Evolutionary conservation across 2,113 vertebrate species (phyloP).

Genomic region (Theristicus caerulescens): DNA sequence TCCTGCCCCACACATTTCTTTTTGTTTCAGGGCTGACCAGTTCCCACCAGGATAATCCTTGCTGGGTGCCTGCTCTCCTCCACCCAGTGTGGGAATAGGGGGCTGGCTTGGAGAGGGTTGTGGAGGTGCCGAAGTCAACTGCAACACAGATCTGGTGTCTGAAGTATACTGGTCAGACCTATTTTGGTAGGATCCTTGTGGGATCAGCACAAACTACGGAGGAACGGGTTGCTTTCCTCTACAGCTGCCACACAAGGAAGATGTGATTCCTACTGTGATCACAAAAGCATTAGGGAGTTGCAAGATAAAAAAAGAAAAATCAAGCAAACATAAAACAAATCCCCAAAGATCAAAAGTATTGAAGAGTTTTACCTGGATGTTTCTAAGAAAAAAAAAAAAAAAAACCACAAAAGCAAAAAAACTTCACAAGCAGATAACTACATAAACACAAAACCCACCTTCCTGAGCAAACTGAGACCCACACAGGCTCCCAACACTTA

Average conservation of each 20-base stretch:
- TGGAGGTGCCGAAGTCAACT: background rate
- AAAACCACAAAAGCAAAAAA: background rate
- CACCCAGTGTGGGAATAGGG: background rate
- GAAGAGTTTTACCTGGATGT: background rate
- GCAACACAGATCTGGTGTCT: background rate
- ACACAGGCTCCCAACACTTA: background rate
- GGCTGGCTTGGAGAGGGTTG: background rate
- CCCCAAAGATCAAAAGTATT: background rate
- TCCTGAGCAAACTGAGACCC: background rate
- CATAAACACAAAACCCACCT: background rate
- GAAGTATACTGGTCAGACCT: background rate
- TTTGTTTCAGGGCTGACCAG: background rate
- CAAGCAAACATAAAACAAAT: background rate
- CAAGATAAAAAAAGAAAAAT: background rate
- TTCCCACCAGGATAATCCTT: background rate
- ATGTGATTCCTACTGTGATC: background rate
- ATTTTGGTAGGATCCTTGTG: background rate
- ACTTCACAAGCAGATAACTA: background rate
- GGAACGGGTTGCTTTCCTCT: background rate
- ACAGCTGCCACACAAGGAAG: background rate
- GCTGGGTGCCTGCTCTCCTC: background rate
- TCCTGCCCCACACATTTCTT: accelerated
- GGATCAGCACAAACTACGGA: background rate
- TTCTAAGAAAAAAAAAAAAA: background rate
- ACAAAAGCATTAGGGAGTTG: background rate